These are phyloP conservation scores for Metallyticus violacea DNA, from an alignment of 2,888 invertebrate genomes.

Conservation along the genomic window DNA sequence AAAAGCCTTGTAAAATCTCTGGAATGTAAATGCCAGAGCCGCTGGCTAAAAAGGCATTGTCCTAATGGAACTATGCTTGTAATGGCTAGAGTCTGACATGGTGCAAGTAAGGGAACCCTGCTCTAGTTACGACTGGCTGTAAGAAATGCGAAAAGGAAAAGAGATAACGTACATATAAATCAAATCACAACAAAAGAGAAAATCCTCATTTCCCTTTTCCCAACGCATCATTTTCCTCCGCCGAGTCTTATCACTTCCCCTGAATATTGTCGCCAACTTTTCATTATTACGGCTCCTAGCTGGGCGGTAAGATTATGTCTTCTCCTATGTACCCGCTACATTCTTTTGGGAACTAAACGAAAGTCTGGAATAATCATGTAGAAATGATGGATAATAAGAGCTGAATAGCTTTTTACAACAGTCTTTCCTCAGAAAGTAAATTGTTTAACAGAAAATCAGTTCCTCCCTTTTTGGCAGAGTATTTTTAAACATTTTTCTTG, in stretches of 20 bases:
- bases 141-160: conserved; percentile 13
- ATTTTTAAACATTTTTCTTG: neutral
- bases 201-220: conserved; percentile 18
- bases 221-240: conserved; percentile 22
- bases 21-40: neutral
- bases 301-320: neutral
- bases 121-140: neutral
- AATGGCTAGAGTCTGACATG: neutral
- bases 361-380: neutral
- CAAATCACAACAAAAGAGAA: conserved; percentile 24
- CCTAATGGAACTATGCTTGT: neutral
- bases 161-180: conserved; percentile 24
- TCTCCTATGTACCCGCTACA: neutral
- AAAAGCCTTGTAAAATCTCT: neutral
- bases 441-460: neutral
- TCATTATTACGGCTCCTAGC: neutral
- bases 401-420: neutral
- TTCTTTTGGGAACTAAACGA: neutral
- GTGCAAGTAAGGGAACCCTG: neutral
- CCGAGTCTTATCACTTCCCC: conserved; percentile 19
- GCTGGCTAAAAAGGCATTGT: too few relatives aligned
- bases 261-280: conserved; percentile 8
- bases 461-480: neutral
- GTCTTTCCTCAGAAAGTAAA: neutral
- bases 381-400: neutral